A percentile compares a stretch with the other conserved stretches of the same genome.
phyloP scores from a whole-genome alignment of 2,888 invertebrate genomes.

The Stratiomys singularior region DNA sequence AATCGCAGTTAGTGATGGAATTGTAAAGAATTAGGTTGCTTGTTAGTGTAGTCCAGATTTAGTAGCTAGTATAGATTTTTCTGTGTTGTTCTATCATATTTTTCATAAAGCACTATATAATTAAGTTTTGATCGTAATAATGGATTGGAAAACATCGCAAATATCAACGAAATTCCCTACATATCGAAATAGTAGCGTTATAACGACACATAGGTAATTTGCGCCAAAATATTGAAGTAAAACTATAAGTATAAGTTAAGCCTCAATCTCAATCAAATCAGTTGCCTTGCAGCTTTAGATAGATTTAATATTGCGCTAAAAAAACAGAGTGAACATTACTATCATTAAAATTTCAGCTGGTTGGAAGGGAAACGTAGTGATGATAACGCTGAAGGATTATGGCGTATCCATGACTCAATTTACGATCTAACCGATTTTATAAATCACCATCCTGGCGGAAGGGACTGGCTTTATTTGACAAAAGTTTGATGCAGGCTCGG shows the following conservation, averaged over 20 bases:
- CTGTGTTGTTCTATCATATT: too few species aligned
- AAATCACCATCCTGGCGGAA: slow-evolving; percentile 85
- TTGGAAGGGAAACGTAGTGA: slow-evolving; percentile 72
- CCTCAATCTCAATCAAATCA: too few species aligned
- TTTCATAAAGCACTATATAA: too few species aligned
- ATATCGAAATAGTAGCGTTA: slow-evolving; percentile 59
- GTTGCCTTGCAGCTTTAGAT: too few species aligned
- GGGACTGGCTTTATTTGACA: slow-evolving; percentile 77
- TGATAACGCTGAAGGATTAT: slow-evolving; percentile 80
- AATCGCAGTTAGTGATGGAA: too few species aligned
- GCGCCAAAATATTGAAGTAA: background rate
- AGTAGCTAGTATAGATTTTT: too few species aligned
- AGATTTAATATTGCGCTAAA: too few species aligned
- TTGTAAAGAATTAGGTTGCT: too few species aligned
- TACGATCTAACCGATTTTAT: slow-evolving; percentile 88
- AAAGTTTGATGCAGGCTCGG: slow-evolving; percentile 66
- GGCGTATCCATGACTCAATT: slow-evolving; percentile 79
- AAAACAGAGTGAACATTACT: too few species aligned
- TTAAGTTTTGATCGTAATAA: too few species aligned
- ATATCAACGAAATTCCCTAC: slow-evolving; percentile 64
- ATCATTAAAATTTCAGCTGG: slow-evolving; percentile 66
- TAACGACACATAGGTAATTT: slow-evolving; percentile 58
- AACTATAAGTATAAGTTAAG: too few species aligned
- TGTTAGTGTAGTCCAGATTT: too few species aligned
- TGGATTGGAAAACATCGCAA: slow-evolving; percentile 59